Evolutionary conservation across 2,888 invertebrate genomes (phyloP).

Genomic region (Plemyria rubiginata): DNA sequence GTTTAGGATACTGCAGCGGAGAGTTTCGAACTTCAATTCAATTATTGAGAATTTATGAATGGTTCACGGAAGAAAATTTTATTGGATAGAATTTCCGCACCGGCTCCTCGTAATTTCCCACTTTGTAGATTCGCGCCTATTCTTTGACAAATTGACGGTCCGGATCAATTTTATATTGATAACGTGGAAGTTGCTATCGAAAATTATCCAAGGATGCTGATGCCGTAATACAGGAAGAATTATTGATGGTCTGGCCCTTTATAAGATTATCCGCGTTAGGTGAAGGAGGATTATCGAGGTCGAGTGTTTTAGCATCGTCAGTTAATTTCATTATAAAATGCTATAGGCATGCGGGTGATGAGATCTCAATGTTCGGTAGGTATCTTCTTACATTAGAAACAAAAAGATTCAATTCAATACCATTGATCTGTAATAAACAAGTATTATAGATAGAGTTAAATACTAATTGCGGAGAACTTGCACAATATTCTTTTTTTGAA

Average conservation of each 20-base stretch:
- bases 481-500: not conserved
- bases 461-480: too few species aligned
- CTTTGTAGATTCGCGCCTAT: constrained; percentile 64
- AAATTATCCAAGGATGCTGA: constrained; percentile 48
- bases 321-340: constrained; percentile 41
- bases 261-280: constrained; percentile 35
- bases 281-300: constrained; percentile 43
- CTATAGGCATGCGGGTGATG: constrained; percentile 6
- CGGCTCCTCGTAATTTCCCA: constrained; percentile 65
- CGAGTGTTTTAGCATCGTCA: constrained; percentile 34
- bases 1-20: constrained; percentile 60
- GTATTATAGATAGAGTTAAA: too few species aligned
- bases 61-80: constrained; percentile 69
- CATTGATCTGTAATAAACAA: too few species aligned
- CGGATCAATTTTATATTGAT: constrained; percentile 50
- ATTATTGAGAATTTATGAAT: constrained; percentile 79
- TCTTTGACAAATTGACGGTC: constrained; percentile 61
- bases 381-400: too few species aligned
- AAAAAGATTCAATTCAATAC: too few species aligned
- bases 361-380: too few species aligned
- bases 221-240: constrained; percentile 50
- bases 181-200: constrained; percentile 49
- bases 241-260: constrained; percentile 47
- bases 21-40: constrained; percentile 71
- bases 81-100: constrained; percentile 70